Conservation (phyloP, 2,113 vertebrate species). For the Thermophis baileyi region DNA sequence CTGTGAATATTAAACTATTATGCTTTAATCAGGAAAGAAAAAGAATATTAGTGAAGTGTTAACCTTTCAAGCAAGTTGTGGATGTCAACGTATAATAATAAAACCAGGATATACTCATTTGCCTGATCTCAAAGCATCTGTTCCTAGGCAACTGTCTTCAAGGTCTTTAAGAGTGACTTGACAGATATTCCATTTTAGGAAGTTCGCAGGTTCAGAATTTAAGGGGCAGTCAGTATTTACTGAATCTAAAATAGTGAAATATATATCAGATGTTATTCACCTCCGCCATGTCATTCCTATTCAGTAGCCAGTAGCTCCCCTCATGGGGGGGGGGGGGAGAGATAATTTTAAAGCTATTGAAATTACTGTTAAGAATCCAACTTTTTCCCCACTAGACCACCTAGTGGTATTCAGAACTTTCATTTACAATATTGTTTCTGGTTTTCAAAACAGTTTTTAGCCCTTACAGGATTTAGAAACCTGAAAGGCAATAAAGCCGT, state of each 20-base stretch:
- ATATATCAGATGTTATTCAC: neutral
- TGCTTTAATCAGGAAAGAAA: neutral
- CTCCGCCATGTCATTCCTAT: neutral
- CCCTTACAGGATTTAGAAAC: slow-evolving; percentile 5
- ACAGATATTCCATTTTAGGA: neutral
- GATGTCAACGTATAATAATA: neutral
- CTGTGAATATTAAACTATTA: neutral
- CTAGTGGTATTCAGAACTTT: slow-evolving; percentile 51
- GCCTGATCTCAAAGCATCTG: rapidly evolving
- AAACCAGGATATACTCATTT: rapidly evolving
- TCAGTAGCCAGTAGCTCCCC: neutral
- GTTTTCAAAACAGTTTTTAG: slow-evolving; percentile 41
- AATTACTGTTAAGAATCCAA: neutral
- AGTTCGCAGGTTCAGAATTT: neutral
- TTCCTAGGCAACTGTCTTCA: neutral
- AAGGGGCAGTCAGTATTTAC: neutral
- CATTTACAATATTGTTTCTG: slow-evolving; percentile 21
- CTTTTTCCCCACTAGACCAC: neutral
- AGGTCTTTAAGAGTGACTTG: neutral
- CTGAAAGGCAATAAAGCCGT: slow-evolving; percentile 10
- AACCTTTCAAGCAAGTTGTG: neutral
- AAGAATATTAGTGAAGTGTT: neutral
- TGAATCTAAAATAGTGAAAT: neutral
- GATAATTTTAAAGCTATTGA: neutral
- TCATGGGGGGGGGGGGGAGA: neutral